Conservation (phyloP, 2,113 vertebrate genomes). For the Xenotilapia leptura region DNA sequence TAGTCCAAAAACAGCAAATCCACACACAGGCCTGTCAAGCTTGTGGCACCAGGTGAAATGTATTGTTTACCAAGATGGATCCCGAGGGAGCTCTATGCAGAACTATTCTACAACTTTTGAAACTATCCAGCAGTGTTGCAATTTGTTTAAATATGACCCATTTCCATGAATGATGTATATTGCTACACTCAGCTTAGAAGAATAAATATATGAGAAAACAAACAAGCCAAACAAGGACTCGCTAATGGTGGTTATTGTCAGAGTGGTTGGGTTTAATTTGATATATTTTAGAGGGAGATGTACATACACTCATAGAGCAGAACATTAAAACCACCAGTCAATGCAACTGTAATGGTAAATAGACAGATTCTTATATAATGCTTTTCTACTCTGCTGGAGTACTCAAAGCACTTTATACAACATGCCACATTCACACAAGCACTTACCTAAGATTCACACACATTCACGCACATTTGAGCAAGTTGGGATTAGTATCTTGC, state of each 20-base stretch:
- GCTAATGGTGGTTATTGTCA: neutral
- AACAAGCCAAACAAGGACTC: conserved; percentile 10
- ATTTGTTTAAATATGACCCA: conserved; percentile 52
- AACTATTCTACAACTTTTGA: conserved; percentile 56
- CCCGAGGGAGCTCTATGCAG: conserved; percentile 50
- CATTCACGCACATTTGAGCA: neutral
- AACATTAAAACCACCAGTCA: neutral
- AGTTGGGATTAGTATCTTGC: neutral
- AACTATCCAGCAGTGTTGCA: conserved; percentile 47
- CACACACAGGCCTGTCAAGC: conserved; percentile 46
- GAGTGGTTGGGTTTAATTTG: neutral
- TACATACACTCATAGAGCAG: neutral
- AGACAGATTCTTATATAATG: neutral
- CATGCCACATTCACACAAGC: neutral
- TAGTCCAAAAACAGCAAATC: conserved; percentile 31
- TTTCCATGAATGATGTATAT: conserved; percentile 30
- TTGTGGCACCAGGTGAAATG: conserved; percentile 50
- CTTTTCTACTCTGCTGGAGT: neutral
- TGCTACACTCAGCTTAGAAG: conserved; percentile 35
- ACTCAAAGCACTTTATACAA: neutral
- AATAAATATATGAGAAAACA: conserved; percentile 22
- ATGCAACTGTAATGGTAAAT: neutral
- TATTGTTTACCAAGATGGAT: conserved; percentile 49
- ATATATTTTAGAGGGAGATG: neutral
- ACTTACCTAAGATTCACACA: neutral